Conservation (phyloP, 2,113 vertebrate genomes). For the Tapirus terrestris region DNA sequence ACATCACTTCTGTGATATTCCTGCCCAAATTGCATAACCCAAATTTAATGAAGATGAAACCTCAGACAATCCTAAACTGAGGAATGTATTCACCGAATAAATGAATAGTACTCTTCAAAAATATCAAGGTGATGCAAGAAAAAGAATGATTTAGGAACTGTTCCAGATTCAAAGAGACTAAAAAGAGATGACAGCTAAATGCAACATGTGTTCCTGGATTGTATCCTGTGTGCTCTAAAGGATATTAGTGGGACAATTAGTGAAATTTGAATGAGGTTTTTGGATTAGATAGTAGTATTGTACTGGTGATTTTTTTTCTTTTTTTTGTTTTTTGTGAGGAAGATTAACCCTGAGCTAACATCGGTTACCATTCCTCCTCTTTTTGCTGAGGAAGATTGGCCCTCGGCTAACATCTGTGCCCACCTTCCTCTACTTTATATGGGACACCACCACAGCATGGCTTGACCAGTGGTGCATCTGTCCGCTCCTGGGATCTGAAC, state of each 20-base stretch:
- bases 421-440: too few species aligned
- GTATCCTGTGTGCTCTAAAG: neutral
- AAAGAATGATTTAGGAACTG: neutral
- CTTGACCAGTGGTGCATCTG: too few species aligned
- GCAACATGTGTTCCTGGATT: neutral
- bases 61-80: neutral
- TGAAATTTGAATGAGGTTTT: neutral
- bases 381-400: too few species aligned
- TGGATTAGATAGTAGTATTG: neutral
- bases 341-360: too few species aligned
- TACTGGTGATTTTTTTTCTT: neutral
- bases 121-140: neutral
- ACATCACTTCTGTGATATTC: neutral
- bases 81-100: neutral
- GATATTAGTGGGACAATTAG: neutral
- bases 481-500: too few species aligned
- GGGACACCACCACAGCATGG: too few species aligned
- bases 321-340: too few species aligned
- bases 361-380: too few species aligned
- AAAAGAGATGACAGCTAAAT: neutral
- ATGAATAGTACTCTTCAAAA: neutral
- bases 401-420: too few species aligned
- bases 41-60: neutral
- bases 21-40: neutral
- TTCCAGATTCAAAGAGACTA: neutral